Conservation (phyloP, 2,797 vertebrate species). For the Cynodonichthys magdalenae region DNA sequence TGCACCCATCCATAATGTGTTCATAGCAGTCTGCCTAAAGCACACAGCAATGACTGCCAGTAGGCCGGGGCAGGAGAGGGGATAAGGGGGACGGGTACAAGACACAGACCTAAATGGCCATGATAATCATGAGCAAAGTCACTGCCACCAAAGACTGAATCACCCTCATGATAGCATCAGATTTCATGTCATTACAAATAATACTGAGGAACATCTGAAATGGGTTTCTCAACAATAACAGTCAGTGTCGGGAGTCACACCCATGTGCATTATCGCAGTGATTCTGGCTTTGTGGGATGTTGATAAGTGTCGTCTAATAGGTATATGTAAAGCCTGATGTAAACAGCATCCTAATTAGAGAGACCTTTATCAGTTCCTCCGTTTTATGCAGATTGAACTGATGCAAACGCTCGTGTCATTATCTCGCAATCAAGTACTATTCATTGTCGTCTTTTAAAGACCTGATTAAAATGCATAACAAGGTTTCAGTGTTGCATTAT, state of each 20-base stretch:
- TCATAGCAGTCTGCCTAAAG: constrained; percentile 84
- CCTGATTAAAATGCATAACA: constrained; percentile 74
- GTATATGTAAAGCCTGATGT: constrained; percentile 66
- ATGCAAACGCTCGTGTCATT: constrained; percentile 70
- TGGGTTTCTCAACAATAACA: constrained; percentile 71
- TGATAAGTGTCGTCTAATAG: constrained; percentile 72
- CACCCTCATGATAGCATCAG: constrained; percentile 80
- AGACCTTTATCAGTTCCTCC: constrained; percentile 72
- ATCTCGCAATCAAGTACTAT: constrained; percentile 78
- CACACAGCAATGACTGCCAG: constrained; percentile 76
- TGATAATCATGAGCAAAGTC: constrained; percentile 84
- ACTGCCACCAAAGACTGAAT: constrained; percentile 79
- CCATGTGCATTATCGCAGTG: constrained; percentile 63
- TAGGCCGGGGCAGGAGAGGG: constrained; percentile 63
- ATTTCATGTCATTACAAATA: constrained; percentile 81
- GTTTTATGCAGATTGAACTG: constrained; percentile 74
- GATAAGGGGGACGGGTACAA: constrained; percentile 68
- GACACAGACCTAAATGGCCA: constrained; percentile 81
- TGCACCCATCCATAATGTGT: constrained; percentile 88
- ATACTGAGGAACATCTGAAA: constrained; percentile 77
- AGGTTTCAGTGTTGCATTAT: constrained; percentile 54
- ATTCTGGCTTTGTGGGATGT: constrained; percentile 65
- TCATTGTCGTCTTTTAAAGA: constrained; percentile 69
- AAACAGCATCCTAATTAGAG: constrained; percentile 76
- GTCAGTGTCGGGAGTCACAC: constrained; percentile 61